A percentile compares a stretch with the other conserved stretches of the same genome.
These are phyloP conservation scores for Mechanitis mazaeus DNA, from an alignment of 2,888 invertebrate species.

Conservation along the genomic window DNA sequence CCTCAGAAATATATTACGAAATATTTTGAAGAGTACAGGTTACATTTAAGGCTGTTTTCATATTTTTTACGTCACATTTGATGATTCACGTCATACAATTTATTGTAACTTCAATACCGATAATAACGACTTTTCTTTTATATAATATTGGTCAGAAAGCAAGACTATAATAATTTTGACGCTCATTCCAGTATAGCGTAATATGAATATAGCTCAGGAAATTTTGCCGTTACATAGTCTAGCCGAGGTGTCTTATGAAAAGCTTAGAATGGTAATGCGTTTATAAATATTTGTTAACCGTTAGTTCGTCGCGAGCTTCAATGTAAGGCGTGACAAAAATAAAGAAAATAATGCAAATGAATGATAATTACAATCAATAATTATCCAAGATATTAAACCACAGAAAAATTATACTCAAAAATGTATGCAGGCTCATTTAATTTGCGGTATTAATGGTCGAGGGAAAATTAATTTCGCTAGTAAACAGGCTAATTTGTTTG, in stretches of 20 bases:
- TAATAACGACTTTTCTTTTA: too few relatives aligned
- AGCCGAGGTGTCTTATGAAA: constrained; percentile 35
- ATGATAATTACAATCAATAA: background rate
- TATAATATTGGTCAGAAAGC: too few relatives aligned
- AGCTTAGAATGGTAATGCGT: constrained; percentile 51
- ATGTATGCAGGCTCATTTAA: constrained; percentile 19
- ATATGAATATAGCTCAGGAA: constrained; percentile 3
- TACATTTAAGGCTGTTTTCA: too few relatives aligned
- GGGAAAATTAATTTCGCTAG: constrained; percentile 11
- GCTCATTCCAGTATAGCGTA: background rate
- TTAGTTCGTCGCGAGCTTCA: constrained; percentile 54
- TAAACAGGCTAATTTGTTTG: constrained; percentile 8
- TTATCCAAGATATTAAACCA: constrained; percentile 1
- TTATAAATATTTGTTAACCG: constrained; percentile 52
- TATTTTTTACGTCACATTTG: too few relatives aligned
- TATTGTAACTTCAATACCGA: too few relatives aligned
- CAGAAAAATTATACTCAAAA: background rate
- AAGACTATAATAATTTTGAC: background rate
- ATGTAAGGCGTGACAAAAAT: constrained; percentile 48
- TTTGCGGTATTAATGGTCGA: constrained; percentile 10
- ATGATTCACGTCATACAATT: too few relatives aligned
- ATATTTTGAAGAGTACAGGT: background rate
- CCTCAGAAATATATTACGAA: background rate
- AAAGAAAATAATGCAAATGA: constrained; percentile 32
- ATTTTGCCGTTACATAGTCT: constrained; percentile 22